These are phyloP conservation scores for Salminus brasiliensis DNA, from an alignment of 2,113 vertebrate genomes.

Conservation along the genomic window DNA sequence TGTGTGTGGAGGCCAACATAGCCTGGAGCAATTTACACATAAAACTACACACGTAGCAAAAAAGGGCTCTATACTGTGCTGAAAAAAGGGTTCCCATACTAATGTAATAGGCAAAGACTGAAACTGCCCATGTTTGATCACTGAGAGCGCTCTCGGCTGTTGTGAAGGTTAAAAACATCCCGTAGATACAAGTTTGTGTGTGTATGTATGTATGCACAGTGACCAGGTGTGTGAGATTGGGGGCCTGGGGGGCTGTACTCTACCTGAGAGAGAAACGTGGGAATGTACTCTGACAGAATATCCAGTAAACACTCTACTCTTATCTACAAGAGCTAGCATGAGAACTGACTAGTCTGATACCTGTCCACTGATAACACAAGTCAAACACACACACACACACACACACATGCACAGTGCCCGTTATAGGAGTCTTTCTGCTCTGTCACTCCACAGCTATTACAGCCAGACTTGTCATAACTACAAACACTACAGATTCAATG, in stretches of 20 bases:
- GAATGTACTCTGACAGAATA: neutral
- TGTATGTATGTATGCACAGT: constrained; percentile 44
- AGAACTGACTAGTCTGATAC: constrained; percentile 25
- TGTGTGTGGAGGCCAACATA: too few species aligned
- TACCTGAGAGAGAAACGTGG: constrained; percentile 19
- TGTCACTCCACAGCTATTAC: too few species aligned
- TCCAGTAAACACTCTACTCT: constrained; percentile 11
- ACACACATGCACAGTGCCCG: neutral
- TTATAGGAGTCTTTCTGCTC: neutral
- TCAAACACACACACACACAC: neutral
- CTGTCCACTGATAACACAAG: neutral
- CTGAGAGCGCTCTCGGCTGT: constrained; percentile 57
- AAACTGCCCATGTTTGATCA: constrained; percentile 60
- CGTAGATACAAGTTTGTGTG: constrained; percentile 33
- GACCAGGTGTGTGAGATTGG: constrained; percentile 35
- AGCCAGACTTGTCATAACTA: too few species aligned
- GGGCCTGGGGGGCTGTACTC: constrained; percentile 1
- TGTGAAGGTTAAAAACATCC: constrained; percentile 58
- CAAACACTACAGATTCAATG: too few species aligned
- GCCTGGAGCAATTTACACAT: too few species aligned
- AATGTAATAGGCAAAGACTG: too few species aligned
- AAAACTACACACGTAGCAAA: too few species aligned
- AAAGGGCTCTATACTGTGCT: too few species aligned
- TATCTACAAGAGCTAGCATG: constrained; percentile 9
- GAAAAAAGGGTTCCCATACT: too few species aligned